Evolutionary conservation across 1,140 invertebrate species (phyloP).

Genomic region (Euwallacea fornicatus): DNA sequence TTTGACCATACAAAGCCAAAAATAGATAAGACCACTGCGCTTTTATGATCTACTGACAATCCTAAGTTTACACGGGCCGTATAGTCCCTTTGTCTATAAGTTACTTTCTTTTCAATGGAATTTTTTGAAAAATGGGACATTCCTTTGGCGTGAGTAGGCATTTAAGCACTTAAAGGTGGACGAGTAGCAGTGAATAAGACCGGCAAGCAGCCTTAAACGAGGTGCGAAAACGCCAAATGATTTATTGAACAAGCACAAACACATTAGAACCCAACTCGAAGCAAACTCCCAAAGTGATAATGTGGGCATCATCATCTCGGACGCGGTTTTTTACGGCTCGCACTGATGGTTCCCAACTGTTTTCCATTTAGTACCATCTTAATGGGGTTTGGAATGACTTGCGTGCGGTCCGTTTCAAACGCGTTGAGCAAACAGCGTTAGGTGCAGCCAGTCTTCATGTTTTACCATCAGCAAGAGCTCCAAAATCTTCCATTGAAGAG

Average conservation of each 20-base stretch:
- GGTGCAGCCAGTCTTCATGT: too few relatives aligned
- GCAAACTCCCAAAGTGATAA: conserved; percentile 20
- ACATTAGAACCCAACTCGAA: conserved; percentile 25
- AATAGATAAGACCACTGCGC: too few relatives aligned
- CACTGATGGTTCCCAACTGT: conserved; percentile 7
- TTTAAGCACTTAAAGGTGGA: too few relatives aligned
- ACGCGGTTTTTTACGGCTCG: conserved; percentile 12
- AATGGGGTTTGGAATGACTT: conserved; percentile 25
- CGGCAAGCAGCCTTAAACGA: conserved; percentile 5
- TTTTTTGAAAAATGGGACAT: too few relatives aligned
- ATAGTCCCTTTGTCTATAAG: too few relatives aligned
- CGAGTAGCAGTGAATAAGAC: too few relatives aligned
- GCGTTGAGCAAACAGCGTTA: neutral
- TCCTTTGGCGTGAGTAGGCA: too few relatives aligned
- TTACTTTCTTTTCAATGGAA: too few relatives aligned
- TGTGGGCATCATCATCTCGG: conserved; percentile 18
- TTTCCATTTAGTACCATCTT: conserved; percentile 20
- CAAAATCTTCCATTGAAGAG: neutral
- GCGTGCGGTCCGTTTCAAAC: conserved; percentile 25
- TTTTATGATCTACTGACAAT: too few relatives aligned
- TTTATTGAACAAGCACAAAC: conserved; percentile 27
- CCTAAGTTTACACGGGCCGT: too few relatives aligned
- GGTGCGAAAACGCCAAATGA: conserved; percentile 20
- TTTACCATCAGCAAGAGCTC: neutral
- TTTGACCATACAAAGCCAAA: too few relatives aligned